A percentile compares a stretch with the other conserved stretches of the same genome.
Evolutionary conservation across 1,140 invertebrate species (phyloP).

Genomic region (Calosoma granatense): DNA sequence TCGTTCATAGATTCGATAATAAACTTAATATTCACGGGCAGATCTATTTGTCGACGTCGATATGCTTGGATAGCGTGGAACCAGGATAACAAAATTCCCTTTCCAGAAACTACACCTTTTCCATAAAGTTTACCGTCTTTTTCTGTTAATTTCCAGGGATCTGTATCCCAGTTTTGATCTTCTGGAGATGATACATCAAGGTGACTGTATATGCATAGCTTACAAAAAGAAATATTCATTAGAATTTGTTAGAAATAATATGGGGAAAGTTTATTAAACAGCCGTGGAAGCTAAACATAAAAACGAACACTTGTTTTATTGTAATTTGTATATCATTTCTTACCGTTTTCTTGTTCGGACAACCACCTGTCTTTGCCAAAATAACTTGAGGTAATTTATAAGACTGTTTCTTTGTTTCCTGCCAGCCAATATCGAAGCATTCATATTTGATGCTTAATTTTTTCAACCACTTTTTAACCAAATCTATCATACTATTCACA

Average conservation of each 20-base stretch:
- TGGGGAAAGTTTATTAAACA: too few species aligned
- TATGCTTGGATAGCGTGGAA: constrained; percentile 29
- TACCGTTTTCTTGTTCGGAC: constrained; percentile 25
- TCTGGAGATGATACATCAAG: constrained; percentile 26
- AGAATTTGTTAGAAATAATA: too few species aligned
- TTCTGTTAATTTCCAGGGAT: constrained; percentile 26
- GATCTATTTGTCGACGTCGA: constrained; percentile 17
- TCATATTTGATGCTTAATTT: constrained; percentile 27
- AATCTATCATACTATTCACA: constrained; percentile 22
- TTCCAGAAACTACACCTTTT: constrained; percentile 26
- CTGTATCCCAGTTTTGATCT: constrained; percentile 22
- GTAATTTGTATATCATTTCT: too few species aligned
- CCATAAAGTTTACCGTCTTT: constrained; percentile 24
- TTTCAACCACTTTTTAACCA: constrained; percentile 26
- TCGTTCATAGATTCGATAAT: constrained; percentile 29
- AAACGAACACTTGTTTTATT: too few species aligned
- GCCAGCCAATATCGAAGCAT: constrained; percentile 27
- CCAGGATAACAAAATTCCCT: constrained; percentile 28
- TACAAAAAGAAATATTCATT: constrained; percentile 3
- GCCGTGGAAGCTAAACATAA: too few species aligned
- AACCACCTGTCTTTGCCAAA: constrained; percentile 23
- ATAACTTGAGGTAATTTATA: constrained; percentile 26
- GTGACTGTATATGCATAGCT: constrained; percentile 26
- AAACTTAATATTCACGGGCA: constrained; percentile 32
- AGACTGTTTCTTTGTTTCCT: constrained; percentile 21